phyloP scores from a whole-genome alignment of 2,113 vertebrate genomes.

The Henicopernis longicauda region DNA sequence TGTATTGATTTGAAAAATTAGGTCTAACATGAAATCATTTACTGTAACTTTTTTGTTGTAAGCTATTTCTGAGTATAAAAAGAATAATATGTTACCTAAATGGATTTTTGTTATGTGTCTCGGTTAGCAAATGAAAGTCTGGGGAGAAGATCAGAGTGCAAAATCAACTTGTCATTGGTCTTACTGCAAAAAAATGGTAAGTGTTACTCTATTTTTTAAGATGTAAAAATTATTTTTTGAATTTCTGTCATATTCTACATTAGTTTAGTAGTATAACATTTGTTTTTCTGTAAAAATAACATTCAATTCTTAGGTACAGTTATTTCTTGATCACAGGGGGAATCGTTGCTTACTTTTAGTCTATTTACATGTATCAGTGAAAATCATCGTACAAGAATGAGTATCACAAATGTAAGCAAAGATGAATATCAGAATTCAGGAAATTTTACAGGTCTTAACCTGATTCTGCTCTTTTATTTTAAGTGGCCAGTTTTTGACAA shows the following conservation, averaged over 20 bases:
- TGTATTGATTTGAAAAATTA: not conserved
- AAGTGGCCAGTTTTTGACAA: not conserved
- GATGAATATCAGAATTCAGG: not conserved
- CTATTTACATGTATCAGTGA: not conserved
- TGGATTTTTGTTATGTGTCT: not conserved
- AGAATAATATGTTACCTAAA: not conserved
- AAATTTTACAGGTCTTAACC: not conserved
- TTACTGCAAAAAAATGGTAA: slow-evolving; percentile 62
- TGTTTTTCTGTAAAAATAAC: not conserved
- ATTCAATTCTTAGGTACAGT: not conserved
- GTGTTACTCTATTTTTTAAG: not conserved
- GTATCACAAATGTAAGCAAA: not conserved
- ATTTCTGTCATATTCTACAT: not conserved
- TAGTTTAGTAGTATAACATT: not conserved
- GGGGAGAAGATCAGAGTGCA: slow-evolving; percentile 46
- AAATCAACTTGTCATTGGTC: slow-evolving; percentile 48
- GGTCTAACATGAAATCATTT: not conserved
- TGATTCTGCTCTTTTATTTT: not conserved
- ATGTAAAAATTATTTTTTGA: not conserved
- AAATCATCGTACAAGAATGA: not conserved
- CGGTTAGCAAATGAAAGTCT: slow-evolving; percentile 57
- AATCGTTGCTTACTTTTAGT: not conserved
- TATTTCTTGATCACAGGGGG: not conserved
- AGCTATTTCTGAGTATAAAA: not conserved
- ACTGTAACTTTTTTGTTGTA: not conserved